Evolutionary conservation across 2,888 invertebrate genomes (phyloP), one percentile per base, ranked within the genome.

Genomic region (Magallana nippona): DNA sequence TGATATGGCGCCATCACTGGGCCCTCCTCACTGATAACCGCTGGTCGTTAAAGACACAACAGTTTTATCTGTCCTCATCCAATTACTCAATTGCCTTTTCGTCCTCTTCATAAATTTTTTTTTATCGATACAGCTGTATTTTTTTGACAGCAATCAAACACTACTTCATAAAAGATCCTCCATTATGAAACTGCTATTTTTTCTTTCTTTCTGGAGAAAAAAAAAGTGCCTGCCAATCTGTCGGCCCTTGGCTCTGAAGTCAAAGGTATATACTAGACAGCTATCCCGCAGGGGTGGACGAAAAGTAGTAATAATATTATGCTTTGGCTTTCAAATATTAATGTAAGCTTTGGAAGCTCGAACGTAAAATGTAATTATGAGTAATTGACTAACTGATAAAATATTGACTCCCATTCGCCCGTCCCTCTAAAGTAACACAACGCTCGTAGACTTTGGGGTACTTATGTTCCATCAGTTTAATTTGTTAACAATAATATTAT

Each of bases 401-500:
- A 71, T 71, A 71, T 71, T 71, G 71, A 71, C 71, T 71, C 13
- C 71, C 13, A 15, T 17, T 15, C 17, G 27, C 27, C 27, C 71
- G 32, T 71, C 71, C 32, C 32, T 71, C 71, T 71, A 13, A 19
- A 11, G 32, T 11, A 71, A 71, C 15, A 27, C 27, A 22, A 32
- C 22, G 22, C 71, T 27, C 5, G 71, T 27, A 71, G 27, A 22
- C 22, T 27, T 13, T 11, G 10, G 11, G 71, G 71, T 71, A 27
- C 71, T 71, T 27, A 27, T 22, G 71, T 17, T 71, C 27, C 22
- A 22, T 71, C 15, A 32, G 71, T 71, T 71, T 27, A 71, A 71
- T 71, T 71, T 71, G 71, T 71, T 71, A 32, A 27, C 71, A 71
- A 71, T 71, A 71, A 71, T 71, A 71, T 71, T 71, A 27, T 71